Percentiles rank a stretch among this genome's conserved stretches.
Conservation (phyloP, 2,888 invertebrate species). For the Chymomyza amoena region DNA sequence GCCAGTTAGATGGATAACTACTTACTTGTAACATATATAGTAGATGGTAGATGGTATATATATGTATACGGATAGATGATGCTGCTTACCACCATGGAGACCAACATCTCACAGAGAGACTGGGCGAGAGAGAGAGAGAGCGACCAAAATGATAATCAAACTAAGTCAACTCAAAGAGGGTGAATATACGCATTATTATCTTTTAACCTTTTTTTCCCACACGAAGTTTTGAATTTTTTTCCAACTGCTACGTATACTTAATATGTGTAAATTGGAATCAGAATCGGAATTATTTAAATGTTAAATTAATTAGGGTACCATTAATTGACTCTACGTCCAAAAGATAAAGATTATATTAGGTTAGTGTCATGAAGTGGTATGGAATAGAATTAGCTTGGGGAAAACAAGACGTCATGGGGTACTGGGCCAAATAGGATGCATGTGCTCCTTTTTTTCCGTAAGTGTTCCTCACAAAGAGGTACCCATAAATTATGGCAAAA, state of each 20-base stretch:
- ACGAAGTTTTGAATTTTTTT: background rate
- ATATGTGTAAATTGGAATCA: background rate
- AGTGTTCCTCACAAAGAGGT: too few species aligned
- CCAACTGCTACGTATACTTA: background rate
- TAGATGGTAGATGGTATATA: too few species aligned
- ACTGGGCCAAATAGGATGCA: too few species aligned
- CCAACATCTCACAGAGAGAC: background rate
- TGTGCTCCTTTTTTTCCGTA: too few species aligned
- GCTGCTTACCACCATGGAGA: background rate
- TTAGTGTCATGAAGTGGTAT: too few species aligned
- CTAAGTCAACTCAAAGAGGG: slow-evolving; percentile 14
- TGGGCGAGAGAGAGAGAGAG: too few species aligned
- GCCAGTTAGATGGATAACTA: slow-evolving; percentile 2
- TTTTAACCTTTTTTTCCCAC: background rate
- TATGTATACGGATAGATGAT: background rate
- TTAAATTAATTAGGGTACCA: background rate
- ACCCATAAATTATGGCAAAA: too few species aligned
- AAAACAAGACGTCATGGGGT: too few species aligned
- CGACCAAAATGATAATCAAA: slow-evolving; percentile 23
- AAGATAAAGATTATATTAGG: too few species aligned
- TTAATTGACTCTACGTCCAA: too few species aligned
- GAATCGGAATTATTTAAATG: background rate
- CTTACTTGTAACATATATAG: slow-evolving; percentile 1
- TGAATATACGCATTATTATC: background rate
- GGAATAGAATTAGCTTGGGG: too few species aligned